A percentile compares a stretch with the other conserved stretches of the same genome.
Evolutionary conservation across 2,888 invertebrate species (phyloP).

Genomic region (Cosmorhoe ocellata): DNA sequence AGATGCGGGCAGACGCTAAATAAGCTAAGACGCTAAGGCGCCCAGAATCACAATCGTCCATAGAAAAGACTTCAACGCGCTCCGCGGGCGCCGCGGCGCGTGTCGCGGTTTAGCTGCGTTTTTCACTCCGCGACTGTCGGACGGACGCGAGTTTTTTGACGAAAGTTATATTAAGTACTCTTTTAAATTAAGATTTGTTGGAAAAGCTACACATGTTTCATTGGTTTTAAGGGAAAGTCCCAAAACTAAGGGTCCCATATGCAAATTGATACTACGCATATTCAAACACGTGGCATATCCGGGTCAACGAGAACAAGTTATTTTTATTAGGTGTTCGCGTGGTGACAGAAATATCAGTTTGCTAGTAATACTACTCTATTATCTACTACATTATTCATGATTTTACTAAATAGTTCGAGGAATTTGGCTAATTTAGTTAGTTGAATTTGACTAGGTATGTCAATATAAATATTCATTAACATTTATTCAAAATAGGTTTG

Average conservation of each 20-base stretch:
- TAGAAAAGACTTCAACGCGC: neutral
- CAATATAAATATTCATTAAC: conserved; percentile 17
- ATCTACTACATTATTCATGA: conserved; percentile 37
- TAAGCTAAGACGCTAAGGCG: no score
- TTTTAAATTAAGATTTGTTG: neutral
- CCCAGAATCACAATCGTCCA: neutral
- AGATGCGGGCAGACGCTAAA: no score
- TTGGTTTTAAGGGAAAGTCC: no score
- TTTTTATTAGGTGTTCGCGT: conserved; percentile 42
- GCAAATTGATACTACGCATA: conserved; percentile 6
- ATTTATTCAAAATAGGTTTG: neutral
- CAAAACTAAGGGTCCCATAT: neutral
- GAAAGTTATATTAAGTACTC: neutral
- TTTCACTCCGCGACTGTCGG: no score
- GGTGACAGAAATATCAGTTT: conserved; percentile 42
- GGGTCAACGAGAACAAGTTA: conserved; percentile 70
- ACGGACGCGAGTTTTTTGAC: no score
- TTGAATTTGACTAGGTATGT: conserved; percentile 10
- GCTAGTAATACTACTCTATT: conserved; percentile 29
- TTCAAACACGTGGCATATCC: conserved; percentile 61
- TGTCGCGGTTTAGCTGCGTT: no score
- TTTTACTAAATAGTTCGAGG: conserved; percentile 24
- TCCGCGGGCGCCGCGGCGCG: neutral
- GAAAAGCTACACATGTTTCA: neutral
- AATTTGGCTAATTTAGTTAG: conserved; percentile 14